A percentile compares a stretch with the other conserved stretches of the same genome.
phyloP scores from a whole-genome alignment of 2,888 invertebrate species.

The Ophioninae sp. region DNA sequence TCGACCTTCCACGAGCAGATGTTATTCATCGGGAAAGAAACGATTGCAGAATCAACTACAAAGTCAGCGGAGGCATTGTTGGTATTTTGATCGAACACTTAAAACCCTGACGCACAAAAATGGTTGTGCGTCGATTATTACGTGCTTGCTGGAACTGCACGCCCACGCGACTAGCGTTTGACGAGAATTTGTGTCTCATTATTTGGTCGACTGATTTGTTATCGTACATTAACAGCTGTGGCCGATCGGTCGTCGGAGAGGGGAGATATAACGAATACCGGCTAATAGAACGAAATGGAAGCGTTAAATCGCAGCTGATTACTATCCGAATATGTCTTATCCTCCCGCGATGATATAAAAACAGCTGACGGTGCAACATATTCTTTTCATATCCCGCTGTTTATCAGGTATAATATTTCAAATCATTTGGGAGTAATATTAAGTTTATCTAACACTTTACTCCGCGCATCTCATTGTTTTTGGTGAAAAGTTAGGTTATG shows the following conservation, averaged over 20 bases:
- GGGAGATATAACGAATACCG: slow-evolving; percentile 42
- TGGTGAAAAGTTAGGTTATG: slow-evolving; percentile 27
- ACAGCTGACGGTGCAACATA: slow-evolving; percentile 22
- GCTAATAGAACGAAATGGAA: slow-evolving; percentile 42
- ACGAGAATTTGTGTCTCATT: slow-evolving; percentile 32
- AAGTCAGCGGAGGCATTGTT: background rate
- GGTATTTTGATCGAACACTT: slow-evolving; percentile 26
- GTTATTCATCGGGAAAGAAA: slow-evolving; percentile 21
- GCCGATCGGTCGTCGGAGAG: slow-evolving; percentile 13
- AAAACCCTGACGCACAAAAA: slow-evolving; percentile 12
- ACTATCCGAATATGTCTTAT: slow-evolving; percentile 16
- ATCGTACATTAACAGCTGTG: slow-evolving; percentile 46
- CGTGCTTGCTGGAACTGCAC: background rate
- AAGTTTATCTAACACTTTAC: background rate
- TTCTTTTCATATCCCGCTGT: slow-evolving; percentile 16
- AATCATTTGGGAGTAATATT: background rate
- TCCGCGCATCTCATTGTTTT: background rate
- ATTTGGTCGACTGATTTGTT: slow-evolving; percentile 39
- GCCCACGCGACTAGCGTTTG: slow-evolving; percentile 24
- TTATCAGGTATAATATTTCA: background rate
- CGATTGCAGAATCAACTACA: background rate
- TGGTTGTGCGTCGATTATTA: slow-evolving; percentile 5
- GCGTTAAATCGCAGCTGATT: slow-evolving; percentile 51
- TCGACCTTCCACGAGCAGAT: slow-evolving; percentile 3
- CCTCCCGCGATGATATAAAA: slow-evolving; percentile 28